A percentile compares a stretch with the other conserved stretches of the same genome.
Evolutionary conservation across 2,888 invertebrate genomes (phyloP).

Genomic region (Troides helena): DNA sequence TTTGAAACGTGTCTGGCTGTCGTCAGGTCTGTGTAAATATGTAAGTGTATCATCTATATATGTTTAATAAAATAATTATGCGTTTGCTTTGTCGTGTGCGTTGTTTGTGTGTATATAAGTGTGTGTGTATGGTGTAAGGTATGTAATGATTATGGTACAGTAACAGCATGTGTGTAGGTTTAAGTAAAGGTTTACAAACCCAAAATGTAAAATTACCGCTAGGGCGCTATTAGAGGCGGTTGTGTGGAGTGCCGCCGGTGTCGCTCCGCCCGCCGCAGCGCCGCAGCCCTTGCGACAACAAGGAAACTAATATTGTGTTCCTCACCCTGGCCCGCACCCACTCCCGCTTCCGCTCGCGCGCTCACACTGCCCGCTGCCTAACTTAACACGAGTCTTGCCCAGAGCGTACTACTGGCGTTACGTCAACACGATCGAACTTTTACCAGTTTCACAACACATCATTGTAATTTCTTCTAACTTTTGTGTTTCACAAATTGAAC

Average conservation of each 20-base stretch:
- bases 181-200: slow-evolving; percentile 81
- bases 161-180: slow-evolving; percentile 45
- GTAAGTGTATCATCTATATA: slow-evolving; percentile 36
- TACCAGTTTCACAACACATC: slow-evolving; percentile 30
- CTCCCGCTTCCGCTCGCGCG: slow-evolving; percentile 52
- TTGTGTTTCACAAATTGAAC: slow-evolving; percentile 15
- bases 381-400: slow-evolving; percentile 34
- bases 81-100: slow-evolving; percentile 35
- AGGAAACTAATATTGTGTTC: slow-evolving; percentile 82
- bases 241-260: slow-evolving; percentile 70
- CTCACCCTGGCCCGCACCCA: slow-evolving; percentile 64
- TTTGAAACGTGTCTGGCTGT: slow-evolving; percentile 51
- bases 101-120: slow-evolving; percentile 34
- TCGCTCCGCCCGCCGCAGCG: slow-evolving; percentile 76
- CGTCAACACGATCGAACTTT: slow-evolving; percentile 23
- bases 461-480: slow-evolving; percentile 14
- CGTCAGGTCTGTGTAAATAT: slow-evolving; percentile 40
- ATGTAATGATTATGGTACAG: neutral
- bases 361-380: slow-evolving; percentile 63
- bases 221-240: slow-evolving; percentile 78
- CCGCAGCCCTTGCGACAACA: slow-evolving; percentile 81
- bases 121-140: slow-evolving; percentile 26
- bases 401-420: slow-evolving; percentile 25
- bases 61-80: slow-evolving; percentile 30
- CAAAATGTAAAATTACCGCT: slow-evolving; percentile 79